Percentiles rank a stretch among this genome's conserved stretches.
Conservation (phyloP, 2,797 vertebrate species). For the Siniperca scherzeri region DNA sequence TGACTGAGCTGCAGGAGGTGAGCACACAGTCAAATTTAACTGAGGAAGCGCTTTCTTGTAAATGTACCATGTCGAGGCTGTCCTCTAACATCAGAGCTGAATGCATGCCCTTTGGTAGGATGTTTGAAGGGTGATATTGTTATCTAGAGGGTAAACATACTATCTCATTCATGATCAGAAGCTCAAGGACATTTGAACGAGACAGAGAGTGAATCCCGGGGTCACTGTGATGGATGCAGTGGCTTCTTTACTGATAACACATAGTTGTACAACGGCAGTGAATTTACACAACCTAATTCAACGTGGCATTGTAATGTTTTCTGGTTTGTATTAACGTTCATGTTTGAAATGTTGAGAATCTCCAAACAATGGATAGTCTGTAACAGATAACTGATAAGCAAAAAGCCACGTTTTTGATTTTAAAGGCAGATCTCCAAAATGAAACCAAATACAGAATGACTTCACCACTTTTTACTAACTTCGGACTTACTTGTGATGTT, state of each 20-base stretch:
- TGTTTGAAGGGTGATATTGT: constrained; percentile 55
- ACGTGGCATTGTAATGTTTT: background rate
- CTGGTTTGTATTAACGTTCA: background rate
- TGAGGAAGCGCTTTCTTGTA: constrained; percentile 16
- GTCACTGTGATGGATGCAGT: constrained; percentile 60
- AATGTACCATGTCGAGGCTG: constrained; percentile 9
- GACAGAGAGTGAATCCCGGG: constrained; percentile 57
- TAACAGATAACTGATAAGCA: background rate
- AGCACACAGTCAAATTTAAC: constrained; percentile 8
- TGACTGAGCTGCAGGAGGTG: background rate
- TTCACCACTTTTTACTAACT: background rate
- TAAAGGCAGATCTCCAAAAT: background rate
- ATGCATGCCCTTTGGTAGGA: constrained; percentile 26
- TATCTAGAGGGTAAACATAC: constrained; percentile 71
- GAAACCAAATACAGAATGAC: background rate
- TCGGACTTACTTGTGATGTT: background rate
- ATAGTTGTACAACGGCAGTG: constrained; percentile 20
- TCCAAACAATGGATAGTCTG: background rate
- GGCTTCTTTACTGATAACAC: constrained; percentile 49
- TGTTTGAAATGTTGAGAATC: constrained; percentile 3
- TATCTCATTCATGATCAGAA: constrained; percentile 71
- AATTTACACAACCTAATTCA: constrained; percentile 31
- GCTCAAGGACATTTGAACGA: constrained; percentile 64
- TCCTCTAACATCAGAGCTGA: constrained; percentile 46
- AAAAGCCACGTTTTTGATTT: background rate